Percentiles rank a stretch among this genome's conserved stretches.
Conservation (phyloP, 2,797 vertebrate genomes). For the Chrysolophus pictus region DNA sequence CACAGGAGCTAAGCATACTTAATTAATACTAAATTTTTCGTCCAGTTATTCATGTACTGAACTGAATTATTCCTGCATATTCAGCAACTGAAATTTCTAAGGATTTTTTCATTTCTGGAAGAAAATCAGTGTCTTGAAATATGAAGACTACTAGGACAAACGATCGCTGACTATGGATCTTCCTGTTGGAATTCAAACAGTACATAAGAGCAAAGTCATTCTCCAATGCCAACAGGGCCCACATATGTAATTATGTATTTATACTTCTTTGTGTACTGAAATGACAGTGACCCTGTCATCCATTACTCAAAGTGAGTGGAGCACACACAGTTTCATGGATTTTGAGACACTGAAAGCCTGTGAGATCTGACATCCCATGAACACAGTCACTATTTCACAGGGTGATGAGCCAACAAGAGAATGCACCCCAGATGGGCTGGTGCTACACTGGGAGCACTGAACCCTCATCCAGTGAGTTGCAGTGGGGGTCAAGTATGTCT, state of each 20-base stretch:
- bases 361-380: not conserved
- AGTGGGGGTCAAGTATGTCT: not conserved
- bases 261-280: not conserved
- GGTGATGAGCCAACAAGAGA: not conserved
- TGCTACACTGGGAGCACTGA: not conserved
- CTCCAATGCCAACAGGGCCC: not conserved
- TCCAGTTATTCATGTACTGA: not conserved
- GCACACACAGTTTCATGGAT: not conserved
- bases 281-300: not conserved
- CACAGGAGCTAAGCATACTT: not conserved
- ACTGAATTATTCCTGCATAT: too few species aligned
- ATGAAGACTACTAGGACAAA: not conserved
- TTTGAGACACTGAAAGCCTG: constrained; percentile 18
- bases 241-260: not conserved
- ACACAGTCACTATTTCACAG: not conserved
- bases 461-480: not conserved
- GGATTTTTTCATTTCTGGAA: not conserved
- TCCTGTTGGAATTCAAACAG: not conserved
- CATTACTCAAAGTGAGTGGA: not conserved
- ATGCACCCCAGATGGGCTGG: not conserved
- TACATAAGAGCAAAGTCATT: not conserved
- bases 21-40: not conserved
- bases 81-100: not conserved
- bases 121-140: not conserved
- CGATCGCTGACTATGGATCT: not conserved